These are phyloP conservation scores for Larimichthys crocea DNA, from an alignment of 2,113 vertebrate species.

Conservation along the genomic window DNA sequence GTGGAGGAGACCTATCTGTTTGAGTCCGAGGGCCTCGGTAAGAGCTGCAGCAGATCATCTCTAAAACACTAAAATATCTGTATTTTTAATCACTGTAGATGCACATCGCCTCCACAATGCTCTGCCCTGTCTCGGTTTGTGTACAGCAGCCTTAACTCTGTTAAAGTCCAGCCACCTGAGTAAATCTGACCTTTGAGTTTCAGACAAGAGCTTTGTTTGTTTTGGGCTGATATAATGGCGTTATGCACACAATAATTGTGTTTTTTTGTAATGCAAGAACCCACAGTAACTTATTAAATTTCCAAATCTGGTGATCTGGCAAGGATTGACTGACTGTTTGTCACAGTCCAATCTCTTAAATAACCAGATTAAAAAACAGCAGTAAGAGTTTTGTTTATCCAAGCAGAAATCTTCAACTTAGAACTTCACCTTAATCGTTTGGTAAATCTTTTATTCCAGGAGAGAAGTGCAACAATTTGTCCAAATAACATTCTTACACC, in stretches of 20 bases:
- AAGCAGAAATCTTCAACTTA: background rate
- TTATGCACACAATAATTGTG: background rate
- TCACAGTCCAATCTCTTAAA: background rate
- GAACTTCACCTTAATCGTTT: background rate
- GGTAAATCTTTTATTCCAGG: slow-evolving; percentile 4
- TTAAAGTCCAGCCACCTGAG: background rate
- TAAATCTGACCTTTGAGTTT: slow-evolving; percentile 16
- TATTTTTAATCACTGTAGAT: background rate
- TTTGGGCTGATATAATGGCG: background rate
- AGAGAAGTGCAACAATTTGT: background rate
- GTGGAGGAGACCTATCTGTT: slow-evolving; percentile 96
- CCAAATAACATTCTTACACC: background rate
- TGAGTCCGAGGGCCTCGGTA: slow-evolving; percentile 98
- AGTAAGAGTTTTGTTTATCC: background rate
- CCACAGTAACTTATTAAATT: slow-evolving; percentile 32
- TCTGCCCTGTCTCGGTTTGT: background rate
- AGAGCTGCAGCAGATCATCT: slow-evolving; percentile 11
- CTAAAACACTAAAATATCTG: background rate
- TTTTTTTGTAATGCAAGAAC: background rate
- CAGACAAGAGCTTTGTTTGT: background rate
- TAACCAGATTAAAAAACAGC: background rate
- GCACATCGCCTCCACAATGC: background rate
- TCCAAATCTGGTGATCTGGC: background rate
- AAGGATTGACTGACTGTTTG: background rate
- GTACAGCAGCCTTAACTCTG: background rate